Evolutionary conservation across 2,113 vertebrate genomes (phyloP), one percentile per base, ranked within the genome.

Genomic region (Hepsetus odoe): DNA sequence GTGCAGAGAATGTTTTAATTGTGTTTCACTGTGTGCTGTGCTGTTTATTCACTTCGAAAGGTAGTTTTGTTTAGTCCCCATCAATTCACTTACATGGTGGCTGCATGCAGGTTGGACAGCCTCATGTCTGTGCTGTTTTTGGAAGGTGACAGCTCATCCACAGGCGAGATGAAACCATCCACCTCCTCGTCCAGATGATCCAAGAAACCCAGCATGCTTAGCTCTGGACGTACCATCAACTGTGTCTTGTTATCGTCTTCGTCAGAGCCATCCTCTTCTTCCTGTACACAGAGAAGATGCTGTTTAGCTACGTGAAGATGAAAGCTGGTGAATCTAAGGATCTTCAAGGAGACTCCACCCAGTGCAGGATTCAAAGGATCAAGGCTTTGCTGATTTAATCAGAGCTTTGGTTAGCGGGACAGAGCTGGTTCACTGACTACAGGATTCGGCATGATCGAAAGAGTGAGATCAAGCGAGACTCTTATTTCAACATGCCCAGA

Each of bases 31-130:
- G n/a, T n/a, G n/a, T n/a, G n/a, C n/a, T n/a, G n/a, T n/a, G n/a
- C n/a, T n/a, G n/a, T n/a, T n/a, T n/a, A n/a, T n/a, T n/a, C n/a
- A n/a, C n/a, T n/a, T n/a, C n/a, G n/a, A n/a, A n/a, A n/a, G n/a
- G n/a, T n/a, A n/a, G n/a, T n/a, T n/a, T n/a, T n/a, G n/a, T n/a
- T n/a, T n/a, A n/a, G n/a, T n/a, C n/a, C n/a, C n/a, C n/a, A n/a
- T n/a, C n/a, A n/a, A n/a, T n/a, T n/a, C 42, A 44, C 98, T 76
- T 93, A 99, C 98, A 91, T 94, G 75, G 96, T 95, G 77, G 97
- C 98, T 0, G 96, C 94, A 77, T 99, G 98, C 73, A 99, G 94
- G 85, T 97, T 99, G 58, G 97, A 98, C 78, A 99, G 93, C 26
- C 94, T 93, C 82, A 95, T 95, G 82, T 99, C 97, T 2, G 91